These are phyloP conservation scores for Urechis unicinctus DNA, from an alignment of 2,888 invertebrate genomes.

Conservation along the genomic window DNA sequence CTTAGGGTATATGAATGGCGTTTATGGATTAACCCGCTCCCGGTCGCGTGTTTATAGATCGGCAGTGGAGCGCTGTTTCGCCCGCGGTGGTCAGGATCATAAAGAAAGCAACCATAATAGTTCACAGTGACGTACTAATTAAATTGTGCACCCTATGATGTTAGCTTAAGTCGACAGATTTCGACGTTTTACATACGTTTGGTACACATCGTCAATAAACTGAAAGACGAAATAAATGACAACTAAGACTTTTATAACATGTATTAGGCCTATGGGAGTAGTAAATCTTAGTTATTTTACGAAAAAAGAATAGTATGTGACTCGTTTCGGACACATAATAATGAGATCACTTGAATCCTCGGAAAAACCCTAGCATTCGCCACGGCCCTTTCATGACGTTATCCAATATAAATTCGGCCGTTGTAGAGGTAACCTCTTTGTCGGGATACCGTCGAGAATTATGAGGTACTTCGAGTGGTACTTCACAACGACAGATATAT, in stretches of 20 bases:
- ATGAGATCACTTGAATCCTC: conserved; percentile 21
- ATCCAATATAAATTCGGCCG: conserved; percentile 23
- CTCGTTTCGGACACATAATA: too few species aligned
- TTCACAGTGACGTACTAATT: too few species aligned
- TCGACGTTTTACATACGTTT: too few species aligned
- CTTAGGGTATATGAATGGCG: conserved; percentile 24
- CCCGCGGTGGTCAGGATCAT: conserved; percentile 21
- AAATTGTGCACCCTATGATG: too few species aligned
- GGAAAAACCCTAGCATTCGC: conserved; percentile 23
- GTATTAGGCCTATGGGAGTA: too few species aligned
- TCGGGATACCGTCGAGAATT: conserved; percentile 20
- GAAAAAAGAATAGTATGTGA: too few species aligned
- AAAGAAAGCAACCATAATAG: too few species aligned
- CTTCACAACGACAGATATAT: conserved; percentile 15
- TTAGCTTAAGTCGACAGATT: too few species aligned
- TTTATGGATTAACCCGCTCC: conserved; percentile 16
- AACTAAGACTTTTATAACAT: too few species aligned
- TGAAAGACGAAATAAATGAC: too few species aligned
- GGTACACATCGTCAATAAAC: too few species aligned
- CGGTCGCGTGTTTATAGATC: conserved; percentile 2
- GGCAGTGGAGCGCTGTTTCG: not conserved
- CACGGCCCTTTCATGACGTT: conserved; percentile 22
- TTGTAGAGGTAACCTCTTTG: conserved; percentile 19
- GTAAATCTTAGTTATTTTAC: too few species aligned
- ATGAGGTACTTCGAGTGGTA: conserved; percentile 20